These are phyloP conservation scores for Halictus rubicundus DNA, from an alignment of 1,140 invertebrate species.

Conservation along the genomic window DNA sequence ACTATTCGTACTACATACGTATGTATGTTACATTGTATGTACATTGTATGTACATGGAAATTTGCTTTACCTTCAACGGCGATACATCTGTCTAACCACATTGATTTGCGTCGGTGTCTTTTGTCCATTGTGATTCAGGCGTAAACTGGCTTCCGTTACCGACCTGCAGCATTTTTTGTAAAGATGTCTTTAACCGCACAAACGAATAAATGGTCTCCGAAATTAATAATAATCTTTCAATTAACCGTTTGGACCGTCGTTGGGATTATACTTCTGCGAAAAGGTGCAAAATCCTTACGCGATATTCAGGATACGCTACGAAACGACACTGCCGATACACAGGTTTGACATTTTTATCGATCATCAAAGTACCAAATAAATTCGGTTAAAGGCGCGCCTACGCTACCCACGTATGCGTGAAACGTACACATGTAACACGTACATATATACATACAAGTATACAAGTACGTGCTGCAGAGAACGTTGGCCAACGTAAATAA, in stretches of 20 bases:
- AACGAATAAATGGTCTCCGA: conserved; percentile 71
- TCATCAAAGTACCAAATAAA: not conserved
- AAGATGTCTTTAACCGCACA: conserved; percentile 62
- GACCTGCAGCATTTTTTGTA: not conserved
- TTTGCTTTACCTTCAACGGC: not conserved
- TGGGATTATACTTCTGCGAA: conserved; percentile 68
- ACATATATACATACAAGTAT: not conserved
- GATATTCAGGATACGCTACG: conserved; percentile 4
- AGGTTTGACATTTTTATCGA: conserved; percentile 33
- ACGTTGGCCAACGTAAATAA: too few relatives aligned
- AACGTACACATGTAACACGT: not conserved
- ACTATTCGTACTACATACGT: not conserved
- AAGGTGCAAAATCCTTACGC: conserved; percentile 55
- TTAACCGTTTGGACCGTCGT: conserved; percentile 67
- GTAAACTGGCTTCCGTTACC: not conserved
- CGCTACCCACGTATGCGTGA: not conserved
- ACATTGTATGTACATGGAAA: too few relatives aligned
- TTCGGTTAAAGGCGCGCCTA: not conserved
- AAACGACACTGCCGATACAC: conserved; percentile 21
- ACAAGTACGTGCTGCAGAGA: not conserved
- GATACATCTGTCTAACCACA: not conserved
- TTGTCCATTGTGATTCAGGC: conserved; percentile 30
- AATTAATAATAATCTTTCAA: conserved; percentile 67
- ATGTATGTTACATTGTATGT: too few relatives aligned
- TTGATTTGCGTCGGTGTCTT: not conserved